Evolutionary conservation across 2,888 invertebrate species (phyloP), one percentile per base, ranked within the genome.

Genomic region (Aphodius granarius): DNA sequence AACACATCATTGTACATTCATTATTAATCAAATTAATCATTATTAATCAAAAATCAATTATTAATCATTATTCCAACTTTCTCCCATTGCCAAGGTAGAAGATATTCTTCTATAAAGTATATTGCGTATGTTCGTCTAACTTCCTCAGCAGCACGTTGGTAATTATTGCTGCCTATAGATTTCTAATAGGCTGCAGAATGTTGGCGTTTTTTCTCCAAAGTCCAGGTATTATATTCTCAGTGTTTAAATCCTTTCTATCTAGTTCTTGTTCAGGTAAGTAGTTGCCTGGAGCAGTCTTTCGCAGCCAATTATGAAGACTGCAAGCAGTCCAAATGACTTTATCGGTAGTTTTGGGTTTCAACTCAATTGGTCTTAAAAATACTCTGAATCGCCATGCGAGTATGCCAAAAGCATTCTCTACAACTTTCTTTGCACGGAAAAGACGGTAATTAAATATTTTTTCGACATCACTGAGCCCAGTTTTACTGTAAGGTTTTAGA

Each of bases 231-330:
- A 77, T 71, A 77, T 77, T 72, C 21, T 74, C 77, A 23, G 66
- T 77, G 68, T 77, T 77, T 20, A 77, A 77, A 72, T 77, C 76
- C 73, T 77, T 21, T 68, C 77, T 77, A 62, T 76, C 66, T 63
- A 72, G 16, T 72, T 72, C 75, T 75, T 75, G 72, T 72, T 66
- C 66, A 71, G 73, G 70, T 64, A 73, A 20, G 65, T 73, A 76
- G 70, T 21, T 43, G 64, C 66, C 21, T 73, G 76, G 73, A 63
- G 19, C 9, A 73, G 73, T 75, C 66, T 73, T 75, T 68, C 75
- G 16, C 63, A 73, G 70, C 43, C 66, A 73, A 63, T 75, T 75
- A 68, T 75, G 75, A 15, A 75, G 68, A 73, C 72, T 73, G 23
- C 75, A 75, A 66, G 75, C 72, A 72, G 75, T 66, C 75, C 64